These are phyloP conservation scores for Dryobotodes eremita DNA, from an alignment of 2,888 invertebrate genomes.

Conservation along the genomic window DNA sequence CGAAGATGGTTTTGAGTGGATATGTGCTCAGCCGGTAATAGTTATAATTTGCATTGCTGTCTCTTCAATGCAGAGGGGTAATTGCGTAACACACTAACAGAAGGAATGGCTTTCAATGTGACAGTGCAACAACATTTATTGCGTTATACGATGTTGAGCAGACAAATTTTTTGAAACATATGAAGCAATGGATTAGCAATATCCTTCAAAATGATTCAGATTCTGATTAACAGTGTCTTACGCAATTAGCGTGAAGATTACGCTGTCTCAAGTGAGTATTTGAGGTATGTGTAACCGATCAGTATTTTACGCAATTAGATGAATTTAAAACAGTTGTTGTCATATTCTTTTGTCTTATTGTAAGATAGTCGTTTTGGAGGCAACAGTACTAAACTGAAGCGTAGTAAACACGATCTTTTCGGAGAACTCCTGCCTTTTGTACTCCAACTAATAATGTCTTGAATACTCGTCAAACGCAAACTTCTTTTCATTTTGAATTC, in stretches of 20 bases:
- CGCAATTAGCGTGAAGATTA: neutral
- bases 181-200: too few species aligned
- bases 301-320: neutral
- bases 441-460: neutral
- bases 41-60: neutral
- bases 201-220: too few species aligned
- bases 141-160: too few species aligned
- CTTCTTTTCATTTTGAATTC: conserved; percentile 8
- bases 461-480: conserved; percentile 6
- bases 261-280: neutral
- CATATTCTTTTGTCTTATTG: neutral
- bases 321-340: too few species aligned
- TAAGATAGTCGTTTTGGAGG: neutral
- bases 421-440: neutral
- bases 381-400: neutral
- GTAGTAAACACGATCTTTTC: neutral
- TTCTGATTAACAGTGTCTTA: too few species aligned
- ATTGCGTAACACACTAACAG: too few species aligned
- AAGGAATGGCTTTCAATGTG: too few species aligned
- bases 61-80: neutral
- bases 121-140: too few species aligned
- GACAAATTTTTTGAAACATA: too few species aligned
- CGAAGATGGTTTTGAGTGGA: neutral
- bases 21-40: neutral
- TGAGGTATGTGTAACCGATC: neutral